These are phyloP conservation scores for Ciconia boyciana DNA, from an alignment of 2,113 vertebrate genomes.

Conservation along the genomic window DNA sequence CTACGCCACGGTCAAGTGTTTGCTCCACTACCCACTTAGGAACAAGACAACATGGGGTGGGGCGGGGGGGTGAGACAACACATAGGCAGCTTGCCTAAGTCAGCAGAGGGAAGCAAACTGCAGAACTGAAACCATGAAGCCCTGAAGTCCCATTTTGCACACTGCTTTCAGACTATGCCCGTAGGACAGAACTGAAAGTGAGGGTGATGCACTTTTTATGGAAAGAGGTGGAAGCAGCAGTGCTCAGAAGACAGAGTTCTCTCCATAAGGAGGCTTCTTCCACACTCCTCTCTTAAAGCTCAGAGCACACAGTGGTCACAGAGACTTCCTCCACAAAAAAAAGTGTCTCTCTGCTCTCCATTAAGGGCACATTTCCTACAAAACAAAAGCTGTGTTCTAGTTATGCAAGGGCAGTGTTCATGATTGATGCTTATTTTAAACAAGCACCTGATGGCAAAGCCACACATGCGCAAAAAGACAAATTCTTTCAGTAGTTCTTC, in stretches of 20 bases:
- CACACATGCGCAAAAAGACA: not conserved
- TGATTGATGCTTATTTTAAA: not conserved
- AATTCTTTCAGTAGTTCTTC: not conserved
- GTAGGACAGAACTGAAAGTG: not conserved
- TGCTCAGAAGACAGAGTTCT: not conserved
- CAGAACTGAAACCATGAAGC: not conserved
- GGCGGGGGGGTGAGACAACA: not conserved
- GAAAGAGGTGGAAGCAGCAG: not conserved
- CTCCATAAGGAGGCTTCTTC: not conserved
- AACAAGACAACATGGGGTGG: not conserved
- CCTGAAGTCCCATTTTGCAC: not conserved
- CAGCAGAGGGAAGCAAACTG: not conserved
- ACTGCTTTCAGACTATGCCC: not conserved
- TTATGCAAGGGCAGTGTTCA: fast-evolving
- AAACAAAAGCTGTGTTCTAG: not conserved
- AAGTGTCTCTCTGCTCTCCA: not conserved
- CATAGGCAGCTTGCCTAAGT: not conserved
- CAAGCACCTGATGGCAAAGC: not conserved
- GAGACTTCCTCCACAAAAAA: not conserved
- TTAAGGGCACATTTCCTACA: not conserved
- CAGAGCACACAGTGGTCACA: not conserved
- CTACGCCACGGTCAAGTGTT: not conserved
- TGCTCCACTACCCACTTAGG: not conserved
- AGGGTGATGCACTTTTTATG: not conserved
- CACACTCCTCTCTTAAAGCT: not conserved